Percentiles rank a stretch among this genome's conserved stretches.
phyloP scores from a whole-genome alignment of 2,888 invertebrate species.

The Polyommatus iphigenia region DNA sequence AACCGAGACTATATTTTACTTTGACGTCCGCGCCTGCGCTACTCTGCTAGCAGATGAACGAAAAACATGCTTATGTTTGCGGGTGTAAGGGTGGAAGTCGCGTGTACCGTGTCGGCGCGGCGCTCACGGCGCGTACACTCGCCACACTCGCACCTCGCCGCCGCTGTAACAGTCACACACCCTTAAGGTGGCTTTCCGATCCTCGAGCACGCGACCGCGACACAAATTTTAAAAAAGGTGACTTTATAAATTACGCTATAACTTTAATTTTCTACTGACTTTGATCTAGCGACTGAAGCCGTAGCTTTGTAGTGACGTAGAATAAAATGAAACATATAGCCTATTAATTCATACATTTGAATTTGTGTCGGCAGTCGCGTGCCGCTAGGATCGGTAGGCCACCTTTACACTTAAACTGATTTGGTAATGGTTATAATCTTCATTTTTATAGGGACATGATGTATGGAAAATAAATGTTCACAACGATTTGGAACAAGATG shows the following conservation, averaged over 20 bases:
- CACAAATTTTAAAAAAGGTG: too few relatives aligned
- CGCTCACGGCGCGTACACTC: slow-evolving; percentile 69
- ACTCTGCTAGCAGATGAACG: slow-evolving; percentile 10
- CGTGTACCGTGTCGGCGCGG: slow-evolving; percentile 28
- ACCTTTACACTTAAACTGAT: too few relatives aligned
- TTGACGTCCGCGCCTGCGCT: not conserved
- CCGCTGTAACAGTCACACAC: slow-evolving; percentile 79
- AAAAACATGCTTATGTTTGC: slow-evolving; percentile 24
- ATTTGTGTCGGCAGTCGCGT: too few relatives aligned
- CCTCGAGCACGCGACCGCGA: not conserved
- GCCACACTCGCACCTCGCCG: slow-evolving; percentile 86
- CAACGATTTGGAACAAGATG: not conserved
- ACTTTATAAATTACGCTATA: too few relatives aligned
- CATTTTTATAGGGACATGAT: too few relatives aligned
- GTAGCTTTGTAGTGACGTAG: too few relatives aligned
- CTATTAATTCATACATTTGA: too few relatives aligned
- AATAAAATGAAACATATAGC: too few relatives aligned
- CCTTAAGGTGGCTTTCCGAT: not conserved
- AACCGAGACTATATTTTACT: not conserved
- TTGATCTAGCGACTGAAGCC: too few relatives aligned
- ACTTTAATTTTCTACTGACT: too few relatives aligned
- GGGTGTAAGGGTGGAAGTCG: slow-evolving; percentile 26
- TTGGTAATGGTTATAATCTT: too few relatives aligned
- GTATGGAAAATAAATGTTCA: not conserved
- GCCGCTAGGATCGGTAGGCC: too few relatives aligned